Evolutionary conservation across 2,797 vertebrate genomes (phyloP).

Genomic region (Leontopithecus rosalia): DNA sequence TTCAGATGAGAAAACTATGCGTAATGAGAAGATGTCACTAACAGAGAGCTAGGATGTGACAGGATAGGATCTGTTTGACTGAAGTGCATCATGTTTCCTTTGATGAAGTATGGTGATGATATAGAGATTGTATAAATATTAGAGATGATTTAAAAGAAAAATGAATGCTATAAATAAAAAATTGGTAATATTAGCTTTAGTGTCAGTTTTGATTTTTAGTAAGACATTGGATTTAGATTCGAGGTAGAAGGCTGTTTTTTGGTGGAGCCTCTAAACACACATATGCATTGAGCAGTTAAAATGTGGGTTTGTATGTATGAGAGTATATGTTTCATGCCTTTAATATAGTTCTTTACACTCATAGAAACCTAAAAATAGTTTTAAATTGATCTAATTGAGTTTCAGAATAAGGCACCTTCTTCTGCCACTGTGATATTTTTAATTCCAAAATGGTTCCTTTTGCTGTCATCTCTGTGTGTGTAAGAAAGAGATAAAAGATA

Average conservation of each 20-base stretch:
- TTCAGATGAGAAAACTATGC: background rate
- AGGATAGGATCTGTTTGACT: background rate
- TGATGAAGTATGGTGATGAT: background rate
- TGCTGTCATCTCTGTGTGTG: background rate
- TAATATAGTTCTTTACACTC: background rate
- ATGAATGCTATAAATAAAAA: background rate
- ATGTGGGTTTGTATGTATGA: background rate
- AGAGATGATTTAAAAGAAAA: background rate
- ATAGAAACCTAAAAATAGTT: background rate
- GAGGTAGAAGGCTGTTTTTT: accelerated
- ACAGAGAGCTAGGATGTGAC: background rate
- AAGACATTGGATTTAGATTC: background rate
- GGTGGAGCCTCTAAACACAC: background rate
- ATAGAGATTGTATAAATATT: background rate
- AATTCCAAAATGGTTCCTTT: background rate
- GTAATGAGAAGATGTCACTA: background rate
- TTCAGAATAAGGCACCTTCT: background rate
- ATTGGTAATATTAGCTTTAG: background rate
- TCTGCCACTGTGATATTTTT: background rate
- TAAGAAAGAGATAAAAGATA: constrained; percentile 20
- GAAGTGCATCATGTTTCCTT: background rate
- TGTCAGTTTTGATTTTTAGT: background rate
- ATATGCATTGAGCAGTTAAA: background rate
- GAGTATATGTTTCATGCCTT: background rate
- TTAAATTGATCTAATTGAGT: background rate